Conservation (phyloP, 2,113 vertebrate species). For the Choloepus hoffmanni region DNA sequence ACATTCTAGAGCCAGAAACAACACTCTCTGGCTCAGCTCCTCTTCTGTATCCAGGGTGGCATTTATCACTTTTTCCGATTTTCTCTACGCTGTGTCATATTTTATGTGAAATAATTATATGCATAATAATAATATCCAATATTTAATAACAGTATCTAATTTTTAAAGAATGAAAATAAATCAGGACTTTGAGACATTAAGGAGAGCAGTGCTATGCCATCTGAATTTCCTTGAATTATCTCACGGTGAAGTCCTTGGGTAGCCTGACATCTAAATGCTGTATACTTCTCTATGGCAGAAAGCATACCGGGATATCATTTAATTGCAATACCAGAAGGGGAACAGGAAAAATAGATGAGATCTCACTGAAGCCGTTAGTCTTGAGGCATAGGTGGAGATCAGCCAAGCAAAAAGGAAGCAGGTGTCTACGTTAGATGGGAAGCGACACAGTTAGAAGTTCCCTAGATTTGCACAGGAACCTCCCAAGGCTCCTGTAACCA, state of each 20-base stretch:
- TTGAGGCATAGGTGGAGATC: slow-evolving; percentile 36
- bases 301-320: not conserved
- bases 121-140: not conserved
- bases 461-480: slow-evolving; percentile 50
- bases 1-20: not conserved
- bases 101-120: not conserved
- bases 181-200: slow-evolving; percentile 1
- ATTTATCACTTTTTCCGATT: not conserved
- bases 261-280: not conserved
- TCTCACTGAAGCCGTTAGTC: slow-evolving; percentile 38
- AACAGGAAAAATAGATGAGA: slow-evolving; percentile 30
- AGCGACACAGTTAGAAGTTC: slow-evolving; percentile 63
- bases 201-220: not conserved
- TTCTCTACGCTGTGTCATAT: not conserved
- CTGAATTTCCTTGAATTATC: not conserved
- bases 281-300: not conserved
- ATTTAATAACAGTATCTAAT: not conserved
- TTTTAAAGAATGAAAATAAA: slow-evolving; percentile 17
- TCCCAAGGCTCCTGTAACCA: slow-evolving; percentile 62
- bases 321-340: slow-evolving; percentile 32
- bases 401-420: slow-evolving; percentile 74
- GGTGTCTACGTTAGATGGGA: slow-evolving; percentile 59
- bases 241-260: slow-evolving; percentile 11
- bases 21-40: not conserved
- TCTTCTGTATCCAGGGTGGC: not conserved